Conservation (phyloP, 1,140 invertebrate species). For the Philaenus spumarius region DNA sequence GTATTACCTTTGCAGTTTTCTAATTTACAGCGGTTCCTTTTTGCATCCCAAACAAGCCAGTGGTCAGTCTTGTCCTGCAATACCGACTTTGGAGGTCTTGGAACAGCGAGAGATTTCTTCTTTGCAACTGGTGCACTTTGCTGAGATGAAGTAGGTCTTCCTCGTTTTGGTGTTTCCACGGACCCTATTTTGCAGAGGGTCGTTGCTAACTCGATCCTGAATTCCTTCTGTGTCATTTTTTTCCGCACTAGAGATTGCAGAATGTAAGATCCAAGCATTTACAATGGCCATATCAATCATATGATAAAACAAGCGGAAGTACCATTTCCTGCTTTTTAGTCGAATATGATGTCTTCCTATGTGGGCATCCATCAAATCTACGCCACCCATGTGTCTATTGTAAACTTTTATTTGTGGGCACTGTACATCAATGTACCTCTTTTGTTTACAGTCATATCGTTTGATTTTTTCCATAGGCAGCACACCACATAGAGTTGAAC, state of each 20-base stretch:
- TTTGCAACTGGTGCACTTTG: not conserved
- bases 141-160: conserved; percentile 2
- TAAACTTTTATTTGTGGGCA: conserved; percentile 25
- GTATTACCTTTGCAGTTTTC: conserved; percentile 18
- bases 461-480: conserved; percentile 27
- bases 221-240: conserved; percentile 5
- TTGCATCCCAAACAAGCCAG: conserved; percentile 34
- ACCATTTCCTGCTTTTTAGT: conserved; percentile 35
- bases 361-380: conserved; percentile 37
- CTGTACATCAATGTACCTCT: not conserved
- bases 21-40: conserved; percentile 34
- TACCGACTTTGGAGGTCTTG: conserved; percentile 29
- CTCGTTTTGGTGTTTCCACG: conserved; percentile 6
- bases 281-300: conserved; percentile 30
- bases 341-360: conserved; percentile 35
- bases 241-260: conserved; percentile 28
- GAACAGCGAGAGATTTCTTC: conserved; percentile 24
- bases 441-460: conserved; percentile 12
- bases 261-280: conserved; percentile 32
- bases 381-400: conserved; percentile 33
- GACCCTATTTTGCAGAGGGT: conserved; percentile 18
- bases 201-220: conserved; percentile 16
- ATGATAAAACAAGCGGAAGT: conserved; percentile 34
- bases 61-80: conserved; percentile 35
- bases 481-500: conserved; percentile 32